These are phyloP conservation scores for Leptopilina drosophilae DNA, from an alignment of 2,888 invertebrate genomes.

Conservation along the genomic window DNA sequence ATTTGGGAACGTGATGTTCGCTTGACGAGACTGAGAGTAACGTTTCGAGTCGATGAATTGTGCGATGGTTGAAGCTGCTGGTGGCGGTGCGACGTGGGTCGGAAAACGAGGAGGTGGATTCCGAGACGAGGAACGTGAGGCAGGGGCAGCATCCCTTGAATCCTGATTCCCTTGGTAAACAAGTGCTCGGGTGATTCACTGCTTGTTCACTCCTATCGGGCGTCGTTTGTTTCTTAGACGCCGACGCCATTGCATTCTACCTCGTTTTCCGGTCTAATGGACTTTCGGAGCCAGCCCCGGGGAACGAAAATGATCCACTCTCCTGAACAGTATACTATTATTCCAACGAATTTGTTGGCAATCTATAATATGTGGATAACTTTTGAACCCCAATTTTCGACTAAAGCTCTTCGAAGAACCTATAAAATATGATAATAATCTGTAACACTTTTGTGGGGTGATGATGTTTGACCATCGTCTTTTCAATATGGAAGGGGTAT, in stretches of 20 bases:
- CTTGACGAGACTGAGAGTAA: constrained; percentile 42
- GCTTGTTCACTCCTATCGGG: constrained; percentile 74
- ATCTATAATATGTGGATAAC: background rate
- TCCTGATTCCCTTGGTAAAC: constrained; percentile 76
- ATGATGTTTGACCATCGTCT: background rate
- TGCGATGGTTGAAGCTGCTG: constrained; percentile 43
- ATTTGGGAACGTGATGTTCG: constrained; percentile 19
- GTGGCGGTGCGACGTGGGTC: constrained; percentile 49
- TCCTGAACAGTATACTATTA: constrained; percentile 32
- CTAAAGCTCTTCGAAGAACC: too few relatives aligned
- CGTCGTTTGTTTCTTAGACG: constrained; percentile 74
- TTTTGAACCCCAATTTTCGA: background rate
- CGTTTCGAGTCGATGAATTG: constrained; percentile 54
- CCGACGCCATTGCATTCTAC: constrained; percentile 70
- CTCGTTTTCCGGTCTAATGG: constrained; percentile 74
- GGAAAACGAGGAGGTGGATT: constrained; percentile 63
- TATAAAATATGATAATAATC: background rate
- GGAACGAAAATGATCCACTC: constrained; percentile 42
- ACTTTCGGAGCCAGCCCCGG: constrained; percentile 54
- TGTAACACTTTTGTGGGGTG: background rate
- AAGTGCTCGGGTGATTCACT: constrained; percentile 76
- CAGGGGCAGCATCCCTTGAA: constrained; percentile 71
- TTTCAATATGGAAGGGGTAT: background rate
- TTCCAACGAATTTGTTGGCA: constrained; percentile 32
- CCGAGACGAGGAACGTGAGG: constrained; percentile 65